Conservation (phyloP, 2,113 vertebrate genomes). For the Gobiocypris rarus region DNA sequence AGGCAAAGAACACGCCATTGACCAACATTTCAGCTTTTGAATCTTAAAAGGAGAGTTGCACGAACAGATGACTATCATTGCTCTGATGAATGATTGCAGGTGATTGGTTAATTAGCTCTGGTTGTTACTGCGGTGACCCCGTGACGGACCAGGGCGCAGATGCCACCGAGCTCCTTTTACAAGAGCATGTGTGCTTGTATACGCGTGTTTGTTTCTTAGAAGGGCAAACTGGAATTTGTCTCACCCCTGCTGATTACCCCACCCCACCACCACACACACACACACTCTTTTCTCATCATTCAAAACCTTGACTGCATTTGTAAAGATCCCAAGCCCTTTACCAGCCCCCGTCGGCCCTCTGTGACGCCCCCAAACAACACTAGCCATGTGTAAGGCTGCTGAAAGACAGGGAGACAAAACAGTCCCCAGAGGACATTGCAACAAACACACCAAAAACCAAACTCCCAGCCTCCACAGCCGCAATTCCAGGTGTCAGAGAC, state of each 20-base stretch:
- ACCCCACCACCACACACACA: too few relatives aligned
- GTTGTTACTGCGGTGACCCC: conserved; percentile 44
- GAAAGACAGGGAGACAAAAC: conserved; percentile 35
- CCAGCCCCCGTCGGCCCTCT: not conserved
- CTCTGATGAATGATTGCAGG: conserved; percentile 39
- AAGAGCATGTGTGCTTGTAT: conserved; percentile 40
- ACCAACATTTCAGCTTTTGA: not conserved
- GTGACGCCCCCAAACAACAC: conserved; percentile 1
- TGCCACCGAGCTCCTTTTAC: conserved; percentile 38
- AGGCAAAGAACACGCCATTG: not conserved
- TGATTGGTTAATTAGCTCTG: conserved; percentile 50
- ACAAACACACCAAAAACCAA: conserved; percentile 28
- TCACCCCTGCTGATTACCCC: not conserved
- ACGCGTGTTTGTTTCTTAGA: conserved; percentile 27
- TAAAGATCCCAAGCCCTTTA: conserved; percentile 37
- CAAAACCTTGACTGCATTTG: conserved; percentile 38
- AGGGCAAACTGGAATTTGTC: not conserved
- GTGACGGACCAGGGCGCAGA: conserved; percentile 33
- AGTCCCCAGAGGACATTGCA: conserved; percentile 20
- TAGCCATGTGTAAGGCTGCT: conserved; percentile 32
- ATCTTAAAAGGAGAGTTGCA: conserved; percentile 2
- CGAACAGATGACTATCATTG: not conserved
- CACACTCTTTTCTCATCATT: conserved; percentile 23
- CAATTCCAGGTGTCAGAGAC: conserved; percentile 36
- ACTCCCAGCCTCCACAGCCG: not conserved